These are phyloP conservation scores for Condylostylus longicornis DNA, from an alignment of 1,140 invertebrate species.

Conservation along the genomic window DNA sequence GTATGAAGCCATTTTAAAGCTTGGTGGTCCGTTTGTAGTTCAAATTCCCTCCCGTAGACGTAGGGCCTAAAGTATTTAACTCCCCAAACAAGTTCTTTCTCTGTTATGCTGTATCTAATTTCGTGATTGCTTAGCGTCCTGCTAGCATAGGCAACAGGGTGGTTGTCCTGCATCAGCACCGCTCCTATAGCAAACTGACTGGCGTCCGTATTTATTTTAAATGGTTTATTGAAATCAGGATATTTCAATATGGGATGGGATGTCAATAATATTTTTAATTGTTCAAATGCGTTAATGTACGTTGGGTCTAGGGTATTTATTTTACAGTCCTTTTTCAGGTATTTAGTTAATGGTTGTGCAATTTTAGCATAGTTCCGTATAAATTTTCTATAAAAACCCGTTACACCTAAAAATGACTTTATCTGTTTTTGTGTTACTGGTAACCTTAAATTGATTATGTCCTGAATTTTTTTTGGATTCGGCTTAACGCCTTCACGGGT, in stretches of 20 bases:
- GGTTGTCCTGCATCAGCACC: conserved; percentile 10
- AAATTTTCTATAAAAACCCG: conserved; percentile 18
- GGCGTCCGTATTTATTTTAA: conserved; percentile 8
- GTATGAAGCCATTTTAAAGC: conserved; percentile 33
- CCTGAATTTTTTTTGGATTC: conserved; percentile 13
- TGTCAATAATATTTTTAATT: conserved; percentile 12
- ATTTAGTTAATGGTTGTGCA: conserved; percentile 7
- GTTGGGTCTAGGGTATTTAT: conserved; percentile 11
- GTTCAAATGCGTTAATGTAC: conserved; percentile 18
- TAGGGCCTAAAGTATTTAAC: conserved; percentile 35
- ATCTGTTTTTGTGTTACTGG: conserved; percentile 13
- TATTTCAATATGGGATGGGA: conserved; percentile 15
- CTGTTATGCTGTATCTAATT: conserved; percentile 28
- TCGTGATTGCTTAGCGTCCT: conserved; percentile 31
- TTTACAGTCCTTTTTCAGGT: conserved; percentile 8
- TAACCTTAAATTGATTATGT: conserved; percentile 11
- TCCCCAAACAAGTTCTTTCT: conserved; percentile 37
- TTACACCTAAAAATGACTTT: conserved; percentile 12
- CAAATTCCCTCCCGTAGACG: conserved; percentile 33
- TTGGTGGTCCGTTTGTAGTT: conserved; percentile 36
- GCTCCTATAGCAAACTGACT: conserved; percentile 8
- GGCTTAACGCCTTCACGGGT: conserved; percentile 11
- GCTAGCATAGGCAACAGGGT: conserved; percentile 30
- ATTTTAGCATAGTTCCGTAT: conserved; percentile 15
- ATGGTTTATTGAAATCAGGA: conserved; percentile 17